phyloP scores from a whole-genome alignment of 2,888 invertebrate genomes.

The Masnerella sp. region DNA sequence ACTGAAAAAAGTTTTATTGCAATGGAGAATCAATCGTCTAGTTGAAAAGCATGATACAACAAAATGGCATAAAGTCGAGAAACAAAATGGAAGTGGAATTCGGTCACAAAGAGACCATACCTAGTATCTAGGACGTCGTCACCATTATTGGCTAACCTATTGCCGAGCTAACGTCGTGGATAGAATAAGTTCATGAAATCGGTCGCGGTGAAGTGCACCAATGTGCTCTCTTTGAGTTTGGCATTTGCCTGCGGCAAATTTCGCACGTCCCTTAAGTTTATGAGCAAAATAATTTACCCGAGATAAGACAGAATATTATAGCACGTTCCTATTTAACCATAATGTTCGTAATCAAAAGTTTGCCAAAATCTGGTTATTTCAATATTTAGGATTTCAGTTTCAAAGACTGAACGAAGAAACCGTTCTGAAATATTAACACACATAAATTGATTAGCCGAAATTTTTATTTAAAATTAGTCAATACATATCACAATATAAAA shows the following conservation, averaged over 20 bases:
- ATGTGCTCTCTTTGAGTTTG: constrained; percentile 33
- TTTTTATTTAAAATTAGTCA: too few species aligned
- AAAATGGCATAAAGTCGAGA: constrained; percentile 24
- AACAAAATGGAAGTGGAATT: constrained; percentile 31
- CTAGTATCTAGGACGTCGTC: constrained; percentile 36
- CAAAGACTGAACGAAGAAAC: too few species aligned
- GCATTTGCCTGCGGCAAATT: constrained; percentile 31
- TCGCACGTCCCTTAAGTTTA: constrained; percentile 3
- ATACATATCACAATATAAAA: too few species aligned
- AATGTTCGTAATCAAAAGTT: not conserved
- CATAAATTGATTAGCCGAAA: too few species aligned
- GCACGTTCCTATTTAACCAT: not conserved
- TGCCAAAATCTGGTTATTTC: too few species aligned
- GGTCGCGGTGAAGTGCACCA: constrained; percentile 25
- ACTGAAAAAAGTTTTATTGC: too few species aligned
- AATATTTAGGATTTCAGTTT: too few species aligned
- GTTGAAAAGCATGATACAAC: not conserved
- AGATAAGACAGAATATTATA: not conserved
- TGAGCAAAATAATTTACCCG: constrained; percentile 33
- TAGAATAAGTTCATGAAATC: constrained; percentile 51
- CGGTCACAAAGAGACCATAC: constrained; percentile 30
- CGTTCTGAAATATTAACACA: too few species aligned
- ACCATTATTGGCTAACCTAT: constrained; percentile 50
- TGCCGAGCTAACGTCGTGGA: constrained; percentile 43
- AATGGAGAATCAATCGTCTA: constrained; percentile 21